These are phyloP conservation scores for Apogon hyalosoma DNA, from an alignment of 2,797 vertebrate genomes.

Conservation along the genomic window DNA sequence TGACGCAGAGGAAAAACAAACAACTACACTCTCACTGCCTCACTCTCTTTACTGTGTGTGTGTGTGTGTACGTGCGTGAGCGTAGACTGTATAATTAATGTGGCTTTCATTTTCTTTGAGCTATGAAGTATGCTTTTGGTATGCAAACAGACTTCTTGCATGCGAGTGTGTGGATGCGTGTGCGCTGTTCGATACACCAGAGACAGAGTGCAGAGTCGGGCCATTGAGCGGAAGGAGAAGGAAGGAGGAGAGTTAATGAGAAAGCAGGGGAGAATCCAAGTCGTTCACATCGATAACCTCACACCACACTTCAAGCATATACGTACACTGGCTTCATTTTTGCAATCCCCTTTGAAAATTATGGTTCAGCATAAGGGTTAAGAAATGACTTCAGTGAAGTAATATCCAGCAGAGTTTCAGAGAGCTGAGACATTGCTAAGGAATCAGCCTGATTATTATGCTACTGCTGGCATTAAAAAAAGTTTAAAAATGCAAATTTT, in stretches of 20 bases:
- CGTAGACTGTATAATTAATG: conserved; percentile 77
- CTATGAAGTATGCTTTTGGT: conserved; percentile 77
- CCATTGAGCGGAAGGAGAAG: conserved; percentile 66
- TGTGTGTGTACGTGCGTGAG: background rate
- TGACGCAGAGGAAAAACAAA: conserved; percentile 78
- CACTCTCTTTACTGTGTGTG: conserved; percentile 19
- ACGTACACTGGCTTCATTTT: conserved; percentile 47
- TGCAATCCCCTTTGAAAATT: conserved; percentile 57
- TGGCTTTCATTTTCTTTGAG: conserved; percentile 74
- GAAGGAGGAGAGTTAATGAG: conserved; percentile 77
- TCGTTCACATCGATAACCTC: conserved; percentile 71
- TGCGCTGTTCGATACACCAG: conserved; percentile 61
- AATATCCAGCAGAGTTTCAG: conserved; percentile 52
- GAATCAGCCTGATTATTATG: conserved; percentile 65
- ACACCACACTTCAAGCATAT: conserved; percentile 54
- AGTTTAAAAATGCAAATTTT: conserved; percentile 66
- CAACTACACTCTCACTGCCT: conserved; percentile 57
- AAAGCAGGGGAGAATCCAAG: conserved; percentile 64
- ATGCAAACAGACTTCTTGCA: conserved; percentile 73
- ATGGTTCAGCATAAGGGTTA: conserved; percentile 50
- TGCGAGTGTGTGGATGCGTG: conserved; percentile 21
- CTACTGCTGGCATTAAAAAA: conserved; percentile 57
- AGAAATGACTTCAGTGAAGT: conserved; percentile 58
- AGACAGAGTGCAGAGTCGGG: conserved; percentile 69
- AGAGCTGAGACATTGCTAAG: conserved; percentile 46